These are phyloP conservation scores for Tortrix viridana DNA, from an alignment of 2,888 invertebrate species.

Conservation along the genomic window DNA sequence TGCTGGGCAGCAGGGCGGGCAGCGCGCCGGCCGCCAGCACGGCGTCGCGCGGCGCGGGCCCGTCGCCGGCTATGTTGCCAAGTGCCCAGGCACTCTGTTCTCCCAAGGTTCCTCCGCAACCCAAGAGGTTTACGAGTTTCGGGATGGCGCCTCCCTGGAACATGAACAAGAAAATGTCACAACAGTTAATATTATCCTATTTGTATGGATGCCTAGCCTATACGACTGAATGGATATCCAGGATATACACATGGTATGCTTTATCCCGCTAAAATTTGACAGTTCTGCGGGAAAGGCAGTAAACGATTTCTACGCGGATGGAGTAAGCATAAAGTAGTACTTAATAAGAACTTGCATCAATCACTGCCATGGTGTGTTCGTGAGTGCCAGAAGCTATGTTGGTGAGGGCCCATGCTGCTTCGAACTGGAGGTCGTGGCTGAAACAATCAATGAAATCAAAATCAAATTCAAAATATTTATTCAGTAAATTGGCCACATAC, in stretches of 20 bases:
- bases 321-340: too few species aligned
- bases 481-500: too few species aligned
- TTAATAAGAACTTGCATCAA: constrained; percentile 77
- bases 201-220: too few species aligned
- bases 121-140: constrained; percentile 89
- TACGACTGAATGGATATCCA: too few species aligned
- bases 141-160: constrained; percentile 92
- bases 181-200: neutral
- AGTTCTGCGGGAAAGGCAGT: too few species aligned
- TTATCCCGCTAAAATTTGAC: too few species aligned
- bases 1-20: constrained; percentile 87
- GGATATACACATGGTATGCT: too few species aligned
- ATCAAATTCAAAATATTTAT: too few species aligned
- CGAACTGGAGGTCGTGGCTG: constrained; percentile 93
- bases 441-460: too few species aligned
- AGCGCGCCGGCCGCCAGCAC: constrained; percentile 90
- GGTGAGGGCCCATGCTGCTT: constrained; percentile 98
- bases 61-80: constrained; percentile 98
- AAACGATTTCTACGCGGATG: too few species aligned
- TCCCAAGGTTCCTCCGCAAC: constrained; percentile 90
- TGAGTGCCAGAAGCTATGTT: constrained; percentile 98
- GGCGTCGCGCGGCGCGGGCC: constrained; percentile 90
- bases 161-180: neutral
- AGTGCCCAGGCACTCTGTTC: constrained; percentile 99
- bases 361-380: constrained; percentile 94